phyloP scores from a whole-genome alignment of 2,797 vertebrate species.

The Alfaro cultratus region DNA sequence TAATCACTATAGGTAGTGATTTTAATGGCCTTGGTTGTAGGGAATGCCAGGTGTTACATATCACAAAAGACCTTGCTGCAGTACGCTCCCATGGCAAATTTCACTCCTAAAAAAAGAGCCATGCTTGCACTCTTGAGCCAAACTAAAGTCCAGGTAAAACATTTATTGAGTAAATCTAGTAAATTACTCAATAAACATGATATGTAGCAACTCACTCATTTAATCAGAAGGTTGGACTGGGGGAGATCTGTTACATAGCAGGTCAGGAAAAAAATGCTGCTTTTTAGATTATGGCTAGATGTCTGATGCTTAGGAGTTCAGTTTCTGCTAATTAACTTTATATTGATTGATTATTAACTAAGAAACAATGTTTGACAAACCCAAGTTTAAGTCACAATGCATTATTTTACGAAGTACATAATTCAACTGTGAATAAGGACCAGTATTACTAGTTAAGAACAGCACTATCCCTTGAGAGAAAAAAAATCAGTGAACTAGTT shows the following conservation, averaged over 20 bases:
- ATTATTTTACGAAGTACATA: not conserved
- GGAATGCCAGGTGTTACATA: not conserved
- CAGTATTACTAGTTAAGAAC: not conserved
- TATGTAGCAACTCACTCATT: not conserved
- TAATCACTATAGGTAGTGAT: not conserved
- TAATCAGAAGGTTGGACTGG: not conserved
- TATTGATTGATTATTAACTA: not conserved
- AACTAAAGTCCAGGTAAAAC: not conserved
- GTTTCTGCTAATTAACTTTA: not conserved
- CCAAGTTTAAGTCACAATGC: not conserved
- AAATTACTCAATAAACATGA: not conserved
- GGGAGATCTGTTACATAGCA: not conserved
- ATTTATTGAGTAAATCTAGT: not conserved
- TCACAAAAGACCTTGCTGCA: constrained; percentile 1
- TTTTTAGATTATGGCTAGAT: not conserved
- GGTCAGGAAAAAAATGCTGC: not conserved
- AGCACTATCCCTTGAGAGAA: constrained; percentile 16
- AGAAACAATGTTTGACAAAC: not conserved
- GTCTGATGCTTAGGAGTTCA: not conserved
- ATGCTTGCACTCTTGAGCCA: not conserved
- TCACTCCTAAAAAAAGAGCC: not conserved
- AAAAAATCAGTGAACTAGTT: constrained; percentile 15
- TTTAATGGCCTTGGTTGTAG: not conserved
- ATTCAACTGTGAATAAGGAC: not conserved
- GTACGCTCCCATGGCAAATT: not conserved